A percentile compares a stretch with the other conserved stretches of the same genome.
Evolutionary conservation across 2,888 invertebrate genomes (phyloP).

Genomic region (Idaea straminata): DNA sequence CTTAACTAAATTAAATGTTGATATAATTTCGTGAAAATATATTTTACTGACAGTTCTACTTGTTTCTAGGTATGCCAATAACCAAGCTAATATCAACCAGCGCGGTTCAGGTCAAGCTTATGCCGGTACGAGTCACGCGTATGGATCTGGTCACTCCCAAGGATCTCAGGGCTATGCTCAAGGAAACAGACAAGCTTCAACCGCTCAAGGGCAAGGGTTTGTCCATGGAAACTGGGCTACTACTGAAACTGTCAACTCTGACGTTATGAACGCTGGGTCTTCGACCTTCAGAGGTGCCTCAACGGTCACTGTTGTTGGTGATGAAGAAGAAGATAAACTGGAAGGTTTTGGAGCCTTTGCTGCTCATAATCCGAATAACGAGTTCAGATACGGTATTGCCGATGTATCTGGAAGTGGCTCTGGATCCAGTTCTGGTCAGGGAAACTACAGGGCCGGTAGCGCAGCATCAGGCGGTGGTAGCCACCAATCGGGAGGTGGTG

Average conservation of each 20-base stretch:
- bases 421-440: constrained; percentile 26
- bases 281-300: constrained; percentile 53
- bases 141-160: constrained; percentile 7
- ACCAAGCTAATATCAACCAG: constrained; percentile 41
- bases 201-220: constrained; percentile 48
- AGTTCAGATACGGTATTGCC: constrained; percentile 65
- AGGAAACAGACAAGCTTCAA: constrained; percentile 25
- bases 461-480: constrained; percentile 31
- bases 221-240: constrained; percentile 69
- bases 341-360: constrained; percentile 64
- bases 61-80: constrained; percentile 47
- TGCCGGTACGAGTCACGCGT: constrained; percentile 9
- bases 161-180: constrained; percentile 15
- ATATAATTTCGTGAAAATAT: neutral
- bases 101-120: constrained; percentile 27
- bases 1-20: constrained; percentile 7
- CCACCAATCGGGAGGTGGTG: constrained; percentile 33
- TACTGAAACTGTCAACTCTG: constrained; percentile 71
- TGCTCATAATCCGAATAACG: constrained; percentile 62
- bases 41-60: neutral
- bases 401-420: constrained; percentile 51
- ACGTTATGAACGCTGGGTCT: constrained; percentile 67
- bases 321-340: constrained; percentile 61
- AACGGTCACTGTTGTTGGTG: constrained; percentile 62
- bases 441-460: constrained; percentile 18